Conservation (phyloP, 2,888 invertebrate species). For the Linnaemya vulpina region DNA sequence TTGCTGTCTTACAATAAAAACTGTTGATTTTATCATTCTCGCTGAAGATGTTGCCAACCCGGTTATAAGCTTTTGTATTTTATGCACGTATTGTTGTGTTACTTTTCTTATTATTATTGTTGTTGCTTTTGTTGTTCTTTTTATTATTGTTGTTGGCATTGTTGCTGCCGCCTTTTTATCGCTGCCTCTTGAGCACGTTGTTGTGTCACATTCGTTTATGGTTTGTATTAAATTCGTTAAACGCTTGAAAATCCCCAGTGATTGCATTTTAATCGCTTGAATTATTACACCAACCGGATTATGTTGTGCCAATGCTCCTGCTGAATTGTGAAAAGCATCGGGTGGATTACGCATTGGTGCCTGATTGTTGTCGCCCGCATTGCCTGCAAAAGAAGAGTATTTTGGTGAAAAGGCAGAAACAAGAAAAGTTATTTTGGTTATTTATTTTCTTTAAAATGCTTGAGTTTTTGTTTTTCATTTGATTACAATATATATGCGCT, state of each 20-base stretch:
- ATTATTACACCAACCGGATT: conserved; percentile 82
- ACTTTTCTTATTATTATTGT: conserved; percentile 26
- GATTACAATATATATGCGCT: background rate
- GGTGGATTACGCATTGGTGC: conserved; percentile 83
- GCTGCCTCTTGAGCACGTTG: background rate
- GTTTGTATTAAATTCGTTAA: conserved; percentile 78
- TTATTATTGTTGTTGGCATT: background rate
- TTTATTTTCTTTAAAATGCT: background rate
- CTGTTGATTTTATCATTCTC: conserved; percentile 63
- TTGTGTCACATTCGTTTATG: conserved; percentile 47
- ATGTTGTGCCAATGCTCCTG: conserved; percentile 80
- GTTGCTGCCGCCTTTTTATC: conserved; percentile 24
- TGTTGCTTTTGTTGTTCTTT: conserved; percentile 7
- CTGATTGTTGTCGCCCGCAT: conserved; percentile 81
- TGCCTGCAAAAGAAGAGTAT: conserved; percentile 72
- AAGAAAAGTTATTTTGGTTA: conserved; percentile 10
- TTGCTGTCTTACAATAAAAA: conserved; percentile 36
- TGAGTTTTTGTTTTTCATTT: background rate
- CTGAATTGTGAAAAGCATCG: conserved; percentile 83
- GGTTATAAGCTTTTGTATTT: conserved; percentile 57
- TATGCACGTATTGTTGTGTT: conserved; percentile 66
- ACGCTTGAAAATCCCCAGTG: conserved; percentile 82
- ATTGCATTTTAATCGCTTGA: conserved; percentile 83
- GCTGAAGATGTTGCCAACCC: conserved; percentile 21
- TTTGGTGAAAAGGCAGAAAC: background rate